Conservation (phyloP, 1,140 invertebrate genomes). For the Melitaea cinxia region DNA sequence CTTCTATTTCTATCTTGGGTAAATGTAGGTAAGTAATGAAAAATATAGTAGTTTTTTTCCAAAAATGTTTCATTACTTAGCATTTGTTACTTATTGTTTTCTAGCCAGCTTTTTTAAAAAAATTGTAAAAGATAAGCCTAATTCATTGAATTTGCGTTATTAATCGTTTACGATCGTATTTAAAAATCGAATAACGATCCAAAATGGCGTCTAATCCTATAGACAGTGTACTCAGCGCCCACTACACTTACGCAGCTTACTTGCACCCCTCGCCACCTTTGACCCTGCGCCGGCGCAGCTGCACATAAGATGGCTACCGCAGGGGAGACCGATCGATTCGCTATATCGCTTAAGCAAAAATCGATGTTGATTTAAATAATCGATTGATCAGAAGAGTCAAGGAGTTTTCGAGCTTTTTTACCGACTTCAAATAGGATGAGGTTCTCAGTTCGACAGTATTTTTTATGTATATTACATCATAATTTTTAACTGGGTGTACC, state of each 20-base stretch:
- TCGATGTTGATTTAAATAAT: slow-evolving; percentile 13
- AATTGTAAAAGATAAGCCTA: too few species aligned
- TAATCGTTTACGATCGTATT: neutral
- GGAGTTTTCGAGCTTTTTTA: neutral
- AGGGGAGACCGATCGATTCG: slow-evolving; percentile 60
- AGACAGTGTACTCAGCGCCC: slow-evolving; percentile 60
- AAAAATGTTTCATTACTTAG: too few species aligned
- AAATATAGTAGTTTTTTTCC: too few species aligned
- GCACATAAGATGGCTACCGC: slow-evolving; percentile 64
- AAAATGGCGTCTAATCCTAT: slow-evolving; percentile 62
- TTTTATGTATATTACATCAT: too few species aligned
- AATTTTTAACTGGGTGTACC: too few species aligned
- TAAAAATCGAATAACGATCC: slow-evolving; percentile 22
- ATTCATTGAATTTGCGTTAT: neutral
- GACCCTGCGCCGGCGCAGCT: slow-evolving; percentile 76
- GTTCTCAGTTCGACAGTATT: too few species aligned
- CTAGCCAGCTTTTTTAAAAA: too few species aligned
- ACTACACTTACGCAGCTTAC: slow-evolving; percentile 59
- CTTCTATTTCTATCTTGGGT: too few species aligned
- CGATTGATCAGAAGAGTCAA: neutral
- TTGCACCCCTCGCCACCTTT: slow-evolving; percentile 73
- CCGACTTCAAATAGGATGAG: too few species aligned
- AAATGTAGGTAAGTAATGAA: too few species aligned
- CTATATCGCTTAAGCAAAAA: slow-evolving; percentile 24
- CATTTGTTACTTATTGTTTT: too few species aligned